These are phyloP conservation scores for Heterochromis multidens DNA, from an alignment of 2,113 vertebrate species.

Conservation along the genomic window DNA sequence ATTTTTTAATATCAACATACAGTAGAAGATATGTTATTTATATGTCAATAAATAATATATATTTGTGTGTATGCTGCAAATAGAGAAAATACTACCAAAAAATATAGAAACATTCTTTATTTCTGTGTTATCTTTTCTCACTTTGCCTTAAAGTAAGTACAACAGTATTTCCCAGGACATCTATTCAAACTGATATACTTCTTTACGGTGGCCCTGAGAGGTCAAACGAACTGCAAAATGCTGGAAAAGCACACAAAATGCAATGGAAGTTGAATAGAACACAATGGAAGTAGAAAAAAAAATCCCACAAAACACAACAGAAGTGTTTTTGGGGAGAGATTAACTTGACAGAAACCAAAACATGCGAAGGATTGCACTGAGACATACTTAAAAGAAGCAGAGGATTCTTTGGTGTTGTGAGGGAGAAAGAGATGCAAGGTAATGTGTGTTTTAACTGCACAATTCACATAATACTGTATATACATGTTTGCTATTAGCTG, in stretches of 20 bases:
- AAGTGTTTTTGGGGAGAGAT: too few relatives aligned
- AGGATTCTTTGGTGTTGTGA: background rate
- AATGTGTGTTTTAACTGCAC: background rate
- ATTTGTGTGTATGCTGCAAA: too few relatives aligned
- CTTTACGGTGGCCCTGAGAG: too few relatives aligned
- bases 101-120: too few relatives aligned
- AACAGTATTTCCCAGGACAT: background rate
- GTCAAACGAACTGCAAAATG: too few relatives aligned
- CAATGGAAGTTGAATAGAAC: too few relatives aligned
- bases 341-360: too few relatives aligned
- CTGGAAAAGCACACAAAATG: too few relatives aligned
- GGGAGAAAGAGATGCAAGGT: background rate
- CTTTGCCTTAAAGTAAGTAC: background rate
- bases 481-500: background rate
- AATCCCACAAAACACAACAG: too few relatives aligned
- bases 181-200: background rate
- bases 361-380: background rate
- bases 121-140: too few relatives aligned
- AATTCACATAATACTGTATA: background rate
- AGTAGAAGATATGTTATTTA: background rate
- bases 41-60: background rate
- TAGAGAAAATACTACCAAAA: too few relatives aligned
- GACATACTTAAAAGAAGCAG: background rate
- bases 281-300: too few relatives aligned
- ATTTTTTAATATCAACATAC: background rate